Conservation (phyloP, 2,797 vertebrate species). For the Melanitta fusca region DNA sequence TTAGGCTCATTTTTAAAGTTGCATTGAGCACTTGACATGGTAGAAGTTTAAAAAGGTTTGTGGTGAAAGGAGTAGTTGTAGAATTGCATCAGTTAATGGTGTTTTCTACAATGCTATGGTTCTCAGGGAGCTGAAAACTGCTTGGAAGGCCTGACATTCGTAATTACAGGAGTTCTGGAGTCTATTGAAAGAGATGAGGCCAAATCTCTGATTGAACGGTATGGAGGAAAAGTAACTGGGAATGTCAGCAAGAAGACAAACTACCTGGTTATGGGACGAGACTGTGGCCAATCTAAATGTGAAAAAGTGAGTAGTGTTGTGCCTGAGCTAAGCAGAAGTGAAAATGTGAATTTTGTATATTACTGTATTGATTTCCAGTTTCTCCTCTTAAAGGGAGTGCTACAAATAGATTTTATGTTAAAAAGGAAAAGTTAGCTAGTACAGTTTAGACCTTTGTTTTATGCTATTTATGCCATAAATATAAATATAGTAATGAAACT, state of each 20-base stretch:
- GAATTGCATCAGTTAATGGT: background rate
- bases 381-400: background rate
- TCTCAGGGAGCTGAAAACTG: conserved; percentile 95
- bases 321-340: fast-evolving
- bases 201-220: conserved; percentile 92
- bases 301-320: conserved; percentile 86
- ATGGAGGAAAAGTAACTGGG: conserved; percentile 95
- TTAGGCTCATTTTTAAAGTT: background rate
- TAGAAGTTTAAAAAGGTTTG: background rate
- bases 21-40: background rate
- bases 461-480: background rate
- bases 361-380: background rate
- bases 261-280: conserved; percentile 92
- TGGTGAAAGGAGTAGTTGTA: background rate
- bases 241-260: conserved; percentile 96
- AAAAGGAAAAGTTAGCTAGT: background rate
- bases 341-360: background rate
- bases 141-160: conserved; percentile 94
- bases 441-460: background rate
- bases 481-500: too few species aligned
- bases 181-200: conserved; percentile 95
- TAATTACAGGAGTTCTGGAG: conserved; percentile 95
- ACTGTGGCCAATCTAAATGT: conserved; percentile 90
- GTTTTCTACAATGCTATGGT: conserved; percentile 12
- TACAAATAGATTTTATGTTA: background rate